Percentiles rank a stretch among this genome's conserved stretches.
Evolutionary conservation across 2,113 vertebrate genomes (phyloP).

Genomic region (Stegastes partitus): DNA sequence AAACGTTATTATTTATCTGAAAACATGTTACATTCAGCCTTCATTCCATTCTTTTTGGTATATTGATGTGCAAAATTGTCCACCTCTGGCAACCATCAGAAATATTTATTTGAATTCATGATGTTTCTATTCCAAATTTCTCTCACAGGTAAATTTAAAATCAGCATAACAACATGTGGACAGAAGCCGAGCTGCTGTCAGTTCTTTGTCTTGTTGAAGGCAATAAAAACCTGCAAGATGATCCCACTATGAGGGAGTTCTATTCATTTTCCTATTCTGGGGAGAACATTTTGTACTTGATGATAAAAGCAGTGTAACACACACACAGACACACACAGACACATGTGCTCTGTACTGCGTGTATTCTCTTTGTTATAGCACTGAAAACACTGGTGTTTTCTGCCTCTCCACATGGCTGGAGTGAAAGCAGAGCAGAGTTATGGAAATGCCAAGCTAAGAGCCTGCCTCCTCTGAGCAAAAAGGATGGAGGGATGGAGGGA

Average conservation of each 20-base stretch:
- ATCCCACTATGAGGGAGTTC: slow-evolving; percentile 14
- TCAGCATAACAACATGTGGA: background rate
- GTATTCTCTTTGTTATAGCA: slow-evolving; percentile 48
- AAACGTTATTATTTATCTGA: too few relatives aligned
- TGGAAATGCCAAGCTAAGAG: slow-evolving; percentile 57
- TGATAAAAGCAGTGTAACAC: slow-evolving; percentile 17
- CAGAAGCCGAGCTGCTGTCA: background rate
- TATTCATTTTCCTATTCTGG: slow-evolving; percentile 26
- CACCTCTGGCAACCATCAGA: too few relatives aligned
- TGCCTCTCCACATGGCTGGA: slow-evolving; percentile 56
- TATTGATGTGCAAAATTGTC: too few relatives aligned
- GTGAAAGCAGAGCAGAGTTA: slow-evolving; percentile 53
- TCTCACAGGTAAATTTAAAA: background rate
- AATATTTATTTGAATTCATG: too few relatives aligned
- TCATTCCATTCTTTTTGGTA: too few relatives aligned
- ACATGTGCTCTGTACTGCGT: slow-evolving; percentile 11
- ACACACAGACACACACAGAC: slow-evolving; percentile 17
- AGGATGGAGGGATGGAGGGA: slow-evolving; percentile 22
- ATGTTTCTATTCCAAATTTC: background rate
- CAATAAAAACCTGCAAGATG: slow-evolving; percentile 7
- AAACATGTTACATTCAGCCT: too few relatives aligned
- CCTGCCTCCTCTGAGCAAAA: slow-evolving; percentile 34
- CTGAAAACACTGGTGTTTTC: slow-evolving; percentile 50
- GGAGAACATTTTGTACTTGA: slow-evolving; percentile 55
- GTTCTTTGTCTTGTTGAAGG: slow-evolving; percentile 12